These are phyloP conservation scores for Percopsis transmontana DNA, from an alignment of 2,113 vertebrate genomes.

Conservation along the genomic window DNA sequence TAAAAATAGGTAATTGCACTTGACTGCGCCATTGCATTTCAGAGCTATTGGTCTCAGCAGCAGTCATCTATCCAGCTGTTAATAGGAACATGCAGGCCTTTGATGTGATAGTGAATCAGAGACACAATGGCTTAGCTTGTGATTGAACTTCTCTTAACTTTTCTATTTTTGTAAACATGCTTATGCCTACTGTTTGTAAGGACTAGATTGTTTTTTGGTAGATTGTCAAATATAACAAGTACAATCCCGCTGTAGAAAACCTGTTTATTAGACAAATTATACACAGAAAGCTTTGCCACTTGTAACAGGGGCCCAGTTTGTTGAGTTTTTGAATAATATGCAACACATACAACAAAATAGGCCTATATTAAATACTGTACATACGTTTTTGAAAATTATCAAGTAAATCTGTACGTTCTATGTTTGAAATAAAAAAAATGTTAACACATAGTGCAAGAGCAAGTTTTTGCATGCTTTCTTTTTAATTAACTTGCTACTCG, in stretches of 20 bases:
- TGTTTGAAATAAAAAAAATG: conserved; percentile 89
- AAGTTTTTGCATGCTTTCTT: conserved; percentile 95
- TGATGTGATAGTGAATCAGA: conserved; percentile 37
- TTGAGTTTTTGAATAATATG: conserved; percentile 98
- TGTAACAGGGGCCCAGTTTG: conserved; percentile 98
- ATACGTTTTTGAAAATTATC: conserved; percentile 93
- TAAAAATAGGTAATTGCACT: conserved; percentile 18
- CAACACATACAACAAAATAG: conserved; percentile 99
- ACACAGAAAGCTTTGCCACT: conserved; percentile 99
- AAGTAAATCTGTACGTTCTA: conserved; percentile 91
- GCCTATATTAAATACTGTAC: conserved; percentile 99
- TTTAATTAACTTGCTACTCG: conserved; percentile 87
- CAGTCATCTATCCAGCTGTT: conserved; percentile 49
- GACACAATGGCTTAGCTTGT: conserved; percentile 48
- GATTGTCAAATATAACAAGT: conserved; percentile 64
- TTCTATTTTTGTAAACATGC: too few relatives aligned
- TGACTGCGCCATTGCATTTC: conserved; percentile 59
- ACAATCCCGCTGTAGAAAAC: conserved; percentile 94
- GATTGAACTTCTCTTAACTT: conserved; percentile 21
- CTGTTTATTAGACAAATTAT: conserved; percentile 99
- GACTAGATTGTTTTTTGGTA: not conserved
- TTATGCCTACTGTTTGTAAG: not conserved
- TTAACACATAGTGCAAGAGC: conserved; percentile 87
- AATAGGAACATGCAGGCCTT: conserved; percentile 49
- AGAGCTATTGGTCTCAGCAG: conserved; percentile 35